These are phyloP conservation scores for Oncorhynchus nerka DNA, from an alignment of 2,113 vertebrate species.

Conservation along the genomic window DNA sequence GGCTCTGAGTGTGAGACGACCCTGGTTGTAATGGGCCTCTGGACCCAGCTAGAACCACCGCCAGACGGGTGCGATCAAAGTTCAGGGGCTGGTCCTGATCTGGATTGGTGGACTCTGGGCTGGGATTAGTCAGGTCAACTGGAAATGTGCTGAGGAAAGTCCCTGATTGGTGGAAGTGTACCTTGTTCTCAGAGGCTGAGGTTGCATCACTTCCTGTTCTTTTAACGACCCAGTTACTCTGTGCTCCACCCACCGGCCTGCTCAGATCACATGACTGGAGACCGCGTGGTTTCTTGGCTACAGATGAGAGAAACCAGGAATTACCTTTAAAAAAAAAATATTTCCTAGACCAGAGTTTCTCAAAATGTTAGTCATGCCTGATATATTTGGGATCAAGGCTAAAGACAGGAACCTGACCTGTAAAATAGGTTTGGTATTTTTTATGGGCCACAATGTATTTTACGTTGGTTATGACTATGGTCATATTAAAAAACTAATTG, in stretches of 20 bases:
- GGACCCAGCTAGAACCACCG: constrained; percentile 63
- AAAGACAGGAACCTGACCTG: too few species aligned
- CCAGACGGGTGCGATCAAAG: constrained; percentile 66
- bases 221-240: constrained; percentile 4
- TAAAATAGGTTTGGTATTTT: too few species aligned
- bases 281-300: constrained; percentile 48
- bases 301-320: not conserved
- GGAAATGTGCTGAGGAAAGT: not conserved
- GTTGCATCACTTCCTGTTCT: constrained; percentile 14
- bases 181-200: not conserved
- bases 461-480: too few species aligned
- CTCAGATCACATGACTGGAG: constrained; percentile 2
- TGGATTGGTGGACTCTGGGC: not conserved
- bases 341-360: too few species aligned
- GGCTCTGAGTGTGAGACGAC: constrained; percentile 40
- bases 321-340: not conserved
- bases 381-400: too few species aligned
- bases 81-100: constrained; percentile 73
- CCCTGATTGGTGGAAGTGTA: not conserved
- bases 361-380: too few species aligned
- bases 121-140: not conserved
- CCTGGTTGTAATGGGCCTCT: constrained; percentile 37
- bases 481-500: too few species aligned
- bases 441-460: too few species aligned
- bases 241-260: not conserved